These are phyloP conservation scores for Percina caprodes DNA, from an alignment of 2,113 vertebrate genomes.

Conservation along the genomic window DNA sequence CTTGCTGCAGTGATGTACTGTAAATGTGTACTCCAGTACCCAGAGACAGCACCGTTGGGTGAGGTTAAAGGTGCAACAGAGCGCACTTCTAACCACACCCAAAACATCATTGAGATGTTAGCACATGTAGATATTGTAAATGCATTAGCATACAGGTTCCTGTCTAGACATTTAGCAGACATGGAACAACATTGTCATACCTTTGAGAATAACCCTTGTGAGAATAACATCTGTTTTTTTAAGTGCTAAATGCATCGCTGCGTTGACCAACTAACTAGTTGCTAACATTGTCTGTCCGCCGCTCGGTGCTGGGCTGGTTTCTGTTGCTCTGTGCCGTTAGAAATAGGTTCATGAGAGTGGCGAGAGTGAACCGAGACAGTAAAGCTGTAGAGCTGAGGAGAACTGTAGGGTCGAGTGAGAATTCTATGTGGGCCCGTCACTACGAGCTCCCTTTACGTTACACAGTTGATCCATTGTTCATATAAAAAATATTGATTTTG, in stretches of 20 bases:
- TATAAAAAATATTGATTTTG: slow-evolving; percentile 3
- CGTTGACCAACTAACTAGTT: background rate
- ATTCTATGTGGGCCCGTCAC: background rate
- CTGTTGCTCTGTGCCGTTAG: background rate
- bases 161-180: background rate
- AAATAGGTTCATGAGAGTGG: background rate
- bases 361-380: background rate
- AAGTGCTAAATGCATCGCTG: background rate
- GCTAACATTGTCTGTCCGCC: background rate
- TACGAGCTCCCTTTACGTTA: background rate
- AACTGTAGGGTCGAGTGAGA: background rate
- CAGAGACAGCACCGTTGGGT: background rate
- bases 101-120: background rate
- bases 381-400: background rate
- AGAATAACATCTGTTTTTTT: background rate
- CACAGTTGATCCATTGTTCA: background rate
- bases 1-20: background rate
- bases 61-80: background rate
- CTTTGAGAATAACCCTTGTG: background rate
- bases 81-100: no score
- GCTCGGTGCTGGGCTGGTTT: background rate
- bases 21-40: background rate
- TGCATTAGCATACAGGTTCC: background rate
- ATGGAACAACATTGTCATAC: background rate
- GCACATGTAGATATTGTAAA: background rate